Evolutionary conservation across 2,888 invertebrate genomes (phyloP), one percentile per base, ranked within the genome.

Genomic region (Vesta saturnalis): DNA sequence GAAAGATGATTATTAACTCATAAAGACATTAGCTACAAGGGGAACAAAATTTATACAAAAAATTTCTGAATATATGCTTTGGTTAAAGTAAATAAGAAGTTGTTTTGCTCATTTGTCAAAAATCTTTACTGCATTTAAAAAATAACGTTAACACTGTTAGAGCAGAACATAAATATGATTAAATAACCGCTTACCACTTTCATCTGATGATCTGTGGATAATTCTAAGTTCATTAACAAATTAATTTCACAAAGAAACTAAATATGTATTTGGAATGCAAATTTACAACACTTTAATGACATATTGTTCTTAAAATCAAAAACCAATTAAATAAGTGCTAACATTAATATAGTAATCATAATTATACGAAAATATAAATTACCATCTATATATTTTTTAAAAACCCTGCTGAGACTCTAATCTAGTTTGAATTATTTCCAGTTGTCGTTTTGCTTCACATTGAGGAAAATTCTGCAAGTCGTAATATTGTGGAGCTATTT

Each of bases 401-500:
- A 95, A 95, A 67, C 95, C 94, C 74, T 93, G 93, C 81, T 93
- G 91, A 15, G 95, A 92, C 75, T 96, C 95, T 82, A 97, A 86
- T 76, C 95, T 89, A 57, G 92, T 90, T 81, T 95, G 95, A 71
- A 99, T 86, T 74, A 94, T 88, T 86, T 97, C 95, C 72, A 98
- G 86, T 81, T 97, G 96, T 58, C 98, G 87, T 80, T 95, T 93
- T 4, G 99, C 99, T 85, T 99, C 99, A 83, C 99, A 98, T 80
- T 93, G 93, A 0, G 99, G 99, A 88, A 99, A 99, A 85, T 98
- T 99, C 81, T 93, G 91, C 84, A 99, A 88, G 83, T 99, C 99
- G 83, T 99, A 99, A 88, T 99, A 99, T 84, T 97, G 97, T 0
- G 99, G 97, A 0, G 99, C 97, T 71, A 98, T 93, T 82, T 93